These are phyloP conservation scores for Pandion haliaetus DNA, from an alignment of 2,113 vertebrate species.

Conservation along the genomic window DNA sequence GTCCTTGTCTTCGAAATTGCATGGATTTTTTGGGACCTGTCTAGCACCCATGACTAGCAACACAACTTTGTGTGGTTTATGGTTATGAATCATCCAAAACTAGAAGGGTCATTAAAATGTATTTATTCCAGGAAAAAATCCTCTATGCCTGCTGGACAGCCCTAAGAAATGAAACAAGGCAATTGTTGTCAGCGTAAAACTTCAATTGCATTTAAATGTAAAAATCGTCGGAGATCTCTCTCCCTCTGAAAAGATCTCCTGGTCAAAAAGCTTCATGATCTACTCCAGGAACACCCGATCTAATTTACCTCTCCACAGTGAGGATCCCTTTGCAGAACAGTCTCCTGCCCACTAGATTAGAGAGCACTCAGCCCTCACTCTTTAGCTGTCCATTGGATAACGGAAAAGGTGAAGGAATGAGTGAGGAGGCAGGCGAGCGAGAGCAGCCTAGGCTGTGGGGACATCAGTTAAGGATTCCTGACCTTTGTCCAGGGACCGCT, in stretches of 20 bases:
- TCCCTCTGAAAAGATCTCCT: not conserved
- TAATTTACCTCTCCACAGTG: not conserved
- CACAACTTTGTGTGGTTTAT: not conserved
- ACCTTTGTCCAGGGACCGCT: not conserved
- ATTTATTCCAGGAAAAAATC: not conserved
- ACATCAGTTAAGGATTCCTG: not conserved
- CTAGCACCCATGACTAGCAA: not conserved
- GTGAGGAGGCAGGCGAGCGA: fast-evolving
- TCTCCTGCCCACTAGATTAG: not conserved
- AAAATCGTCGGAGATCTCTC: not conserved
- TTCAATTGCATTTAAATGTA: not conserved
- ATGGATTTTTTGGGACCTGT: not conserved
- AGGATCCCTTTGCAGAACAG: not conserved
- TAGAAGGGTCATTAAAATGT: not conserved
- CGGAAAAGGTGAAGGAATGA: not conserved
- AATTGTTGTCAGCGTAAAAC: not conserved
- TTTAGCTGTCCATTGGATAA: not conserved
- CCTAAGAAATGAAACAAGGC: not conserved
- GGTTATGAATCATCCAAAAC: not conserved
- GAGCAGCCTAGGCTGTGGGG: not conserved
- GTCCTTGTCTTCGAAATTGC: not conserved
- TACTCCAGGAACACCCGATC: not conserved
- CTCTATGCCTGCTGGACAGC: not conserved
- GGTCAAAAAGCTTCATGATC: not conserved
- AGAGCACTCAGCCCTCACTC: not conserved